Evolutionary conservation across 2,797 vertebrate species (phyloP).

Genomic region (Uromys caudimaculatus): DNA sequence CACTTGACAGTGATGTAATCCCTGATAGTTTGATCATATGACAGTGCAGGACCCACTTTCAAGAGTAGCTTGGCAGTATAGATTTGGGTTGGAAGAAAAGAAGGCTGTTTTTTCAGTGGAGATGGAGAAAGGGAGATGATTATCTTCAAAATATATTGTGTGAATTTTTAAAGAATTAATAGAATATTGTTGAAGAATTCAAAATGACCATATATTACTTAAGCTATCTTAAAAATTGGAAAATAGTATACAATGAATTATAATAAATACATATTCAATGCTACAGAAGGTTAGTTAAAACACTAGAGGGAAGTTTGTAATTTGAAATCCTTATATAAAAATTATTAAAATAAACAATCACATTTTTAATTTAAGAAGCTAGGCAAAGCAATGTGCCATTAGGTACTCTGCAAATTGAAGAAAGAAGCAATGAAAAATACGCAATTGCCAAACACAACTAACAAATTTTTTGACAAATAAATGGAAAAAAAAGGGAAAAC

Average conservation of each 20-base stretch:
- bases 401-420: neutral
- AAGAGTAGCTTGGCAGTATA: neutral
- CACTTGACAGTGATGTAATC: neutral
- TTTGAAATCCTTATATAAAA: neutral
- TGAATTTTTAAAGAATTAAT: neutral
- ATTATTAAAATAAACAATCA: neutral
- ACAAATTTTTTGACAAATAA: neutral
- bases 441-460: neutral
- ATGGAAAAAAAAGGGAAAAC: neutral
- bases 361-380: neutral
- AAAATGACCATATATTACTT: neutral
- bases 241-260: slow-evolving; percentile 27
- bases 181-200: neutral
- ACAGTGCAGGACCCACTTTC: neutral
- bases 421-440: neutral
- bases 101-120: neutral
- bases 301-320: neutral
- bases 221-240: neutral
- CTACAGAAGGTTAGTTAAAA: slow-evolving; percentile 7
- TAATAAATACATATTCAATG: neutral
- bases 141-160: neutral
- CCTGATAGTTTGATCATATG: neutral
- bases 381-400: neutral
- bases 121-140: neutral
- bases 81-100: neutral